Base-by-base conservation (phyloP, 2,888 invertebrate species). In the Cheilosia vulpina region DNA sequence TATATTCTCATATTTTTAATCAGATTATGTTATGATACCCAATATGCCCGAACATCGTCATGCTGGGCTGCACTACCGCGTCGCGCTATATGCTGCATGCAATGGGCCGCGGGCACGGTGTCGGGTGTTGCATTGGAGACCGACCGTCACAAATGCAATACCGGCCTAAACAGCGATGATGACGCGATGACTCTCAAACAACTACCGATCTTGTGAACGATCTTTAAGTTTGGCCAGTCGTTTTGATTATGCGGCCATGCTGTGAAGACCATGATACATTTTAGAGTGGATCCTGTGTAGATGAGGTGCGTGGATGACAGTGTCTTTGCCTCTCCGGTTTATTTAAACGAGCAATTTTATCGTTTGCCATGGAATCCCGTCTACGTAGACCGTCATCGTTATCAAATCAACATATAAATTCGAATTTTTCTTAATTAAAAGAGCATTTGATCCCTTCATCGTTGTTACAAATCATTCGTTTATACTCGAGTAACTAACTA, bases 1-100 rank as follows among this genome's bases (percentile, higher is more conserved):
- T 87, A 87, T 87, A 73, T 82, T 82, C 81, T 82, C 87, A 87
- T 87, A 87, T 87, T 87, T 87, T 87, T 81, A 81, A 87, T 87
- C 81, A 82, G 87, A 87, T 87, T 81, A 81, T 87, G 81, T 87
- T 87, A 87, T 87, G 87, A 87, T 82, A 87, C 55, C 87, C 87
- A 81, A 87, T 87, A 81, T 65, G 73, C 71, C 66, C 73, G 81
- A 78, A 78, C 87, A 82, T 87, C 62, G 58, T 87, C 87, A 81
- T 77, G 85, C 81, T 85, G 85, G 34, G 85, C 15, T 50, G 52
- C 55, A 68, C 77, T 72, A 68, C 60, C 65, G 75, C 69, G 75
- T 80, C 38, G 7, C 62, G 78, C 63, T 11, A 52, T 69, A 65
- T 73, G 66, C 41, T 47, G 55, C 68, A 68, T 65, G 68, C 69